Evolutionary conservation across 2,888 invertebrate species (phyloP).

Genomic region (Xanthorhoe designata): DNA sequence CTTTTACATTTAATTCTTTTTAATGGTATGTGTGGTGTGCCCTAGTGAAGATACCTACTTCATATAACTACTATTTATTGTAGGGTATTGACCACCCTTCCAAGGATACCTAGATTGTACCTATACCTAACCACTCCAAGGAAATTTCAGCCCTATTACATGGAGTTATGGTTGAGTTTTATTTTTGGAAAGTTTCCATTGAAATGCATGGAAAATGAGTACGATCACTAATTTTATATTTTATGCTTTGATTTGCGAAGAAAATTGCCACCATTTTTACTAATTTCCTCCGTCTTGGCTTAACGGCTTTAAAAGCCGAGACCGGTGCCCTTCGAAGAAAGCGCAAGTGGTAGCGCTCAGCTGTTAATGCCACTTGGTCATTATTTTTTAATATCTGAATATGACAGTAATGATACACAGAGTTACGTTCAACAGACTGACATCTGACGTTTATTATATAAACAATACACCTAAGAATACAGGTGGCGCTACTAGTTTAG

Average conservation of each 20-base stretch:
- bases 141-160: background rate
- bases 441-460: too few relatives aligned
- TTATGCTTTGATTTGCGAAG: background rate
- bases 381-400: too few relatives aligned
- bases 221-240: background rate
- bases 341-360: too few relatives aligned
- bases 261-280: background rate
- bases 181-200: background rate
- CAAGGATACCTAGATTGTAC: constrained; percentile 19
- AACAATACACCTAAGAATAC: too few relatives aligned
- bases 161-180: background rate
- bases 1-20: too few relatives aligned
- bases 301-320: too few relatives aligned
- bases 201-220: constrained; percentile 7
- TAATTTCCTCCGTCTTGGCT: background rate
- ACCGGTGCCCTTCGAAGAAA: too few relatives aligned
- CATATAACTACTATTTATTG: constrained; percentile 1
- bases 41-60: constrained; percentile 4
- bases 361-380: too few relatives aligned
- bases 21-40: background rate
- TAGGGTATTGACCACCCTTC: constrained; percentile 10
- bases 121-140: background rate
- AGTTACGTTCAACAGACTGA: too few relatives aligned
- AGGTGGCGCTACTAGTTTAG: too few relatives aligned
- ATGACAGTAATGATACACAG: too few relatives aligned